phyloP scores from a whole-genome alignment of 2,113 vertebrate genomes.

The Ictidomys tridecemlineatus region DNA sequence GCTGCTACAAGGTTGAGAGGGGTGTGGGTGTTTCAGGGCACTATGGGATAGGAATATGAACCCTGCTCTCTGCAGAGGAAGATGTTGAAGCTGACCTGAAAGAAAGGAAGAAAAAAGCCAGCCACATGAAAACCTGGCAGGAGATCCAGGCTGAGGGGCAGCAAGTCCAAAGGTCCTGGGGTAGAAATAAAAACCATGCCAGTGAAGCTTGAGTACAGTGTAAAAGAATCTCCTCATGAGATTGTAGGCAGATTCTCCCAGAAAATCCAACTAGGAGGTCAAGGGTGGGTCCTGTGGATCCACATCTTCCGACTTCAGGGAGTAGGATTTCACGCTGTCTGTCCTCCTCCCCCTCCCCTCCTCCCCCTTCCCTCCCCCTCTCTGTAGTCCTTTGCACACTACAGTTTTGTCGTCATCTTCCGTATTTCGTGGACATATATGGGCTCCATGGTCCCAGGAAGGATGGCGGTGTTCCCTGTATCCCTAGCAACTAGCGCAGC shows the following conservation, averaged over 20 bases:
- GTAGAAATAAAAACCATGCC: not conserved
- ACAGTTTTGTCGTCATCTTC: not conserved
- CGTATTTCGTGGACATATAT: not conserved
- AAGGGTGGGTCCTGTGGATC: not conserved
- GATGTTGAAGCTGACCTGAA: not conserved
- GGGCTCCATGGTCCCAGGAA: not conserved
- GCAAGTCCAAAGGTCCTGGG: not conserved
- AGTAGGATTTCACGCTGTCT: not conserved
- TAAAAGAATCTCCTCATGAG: not conserved
- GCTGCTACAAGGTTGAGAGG: not conserved
- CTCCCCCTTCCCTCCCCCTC: not conserved
- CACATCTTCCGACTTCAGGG: not conserved
- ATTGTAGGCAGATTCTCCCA: not conserved
- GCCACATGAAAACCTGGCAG: not conserved
- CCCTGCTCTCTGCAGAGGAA: not conserved
- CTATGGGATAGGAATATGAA: too few relatives aligned
- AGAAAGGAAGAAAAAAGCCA: not conserved
- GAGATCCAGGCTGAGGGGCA: not conserved
- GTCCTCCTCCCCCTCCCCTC: too few relatives aligned
- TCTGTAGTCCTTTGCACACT: too few relatives aligned
- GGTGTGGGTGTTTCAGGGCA: too few relatives aligned
- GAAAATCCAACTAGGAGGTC: not conserved
- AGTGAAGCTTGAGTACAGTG: not conserved
- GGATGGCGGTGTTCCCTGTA: not conserved
- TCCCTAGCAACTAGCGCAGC: not conserved